Percentiles rank a stretch among this genome's conserved stretches.
These are phyloP conservation scores for Planiliza haematocheilus DNA, from an alignment of 2,113 vertebrate species.

Conservation along the genomic window DNA sequence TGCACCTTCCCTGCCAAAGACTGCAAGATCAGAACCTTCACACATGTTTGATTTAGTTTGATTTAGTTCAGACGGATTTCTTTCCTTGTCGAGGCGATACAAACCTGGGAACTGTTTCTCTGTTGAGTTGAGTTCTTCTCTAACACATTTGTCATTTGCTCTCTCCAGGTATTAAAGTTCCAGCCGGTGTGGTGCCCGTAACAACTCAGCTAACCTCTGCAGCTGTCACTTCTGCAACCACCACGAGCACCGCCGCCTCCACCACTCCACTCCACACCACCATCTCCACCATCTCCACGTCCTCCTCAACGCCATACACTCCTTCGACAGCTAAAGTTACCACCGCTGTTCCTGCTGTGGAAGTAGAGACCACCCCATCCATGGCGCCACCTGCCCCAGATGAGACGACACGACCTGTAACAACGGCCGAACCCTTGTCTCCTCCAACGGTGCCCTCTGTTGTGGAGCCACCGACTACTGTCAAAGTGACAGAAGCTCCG, in stretches of 20 bases:
- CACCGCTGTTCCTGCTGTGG: neutral
- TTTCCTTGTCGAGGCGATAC: too few relatives aligned
- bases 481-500: constrained; percentile 47
- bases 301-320: constrained; percentile 25
- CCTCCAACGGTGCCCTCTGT: constrained; percentile 13
- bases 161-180: constrained; percentile 87
- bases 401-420: neutral
- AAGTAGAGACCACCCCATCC: constrained; percentile 17
- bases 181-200: constrained; percentile 57
- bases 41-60: too few relatives aligned
- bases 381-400: neutral
- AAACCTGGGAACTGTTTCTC: neutral
- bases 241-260: constrained; percentile 27
- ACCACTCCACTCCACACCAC: constrained; percentile 9
- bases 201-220: constrained; percentile 46
- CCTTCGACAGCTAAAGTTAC: constrained; percentile 25
- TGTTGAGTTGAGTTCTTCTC: constrained; percentile 25
- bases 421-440: constrained; percentile 24
- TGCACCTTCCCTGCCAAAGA: too few relatives aligned
- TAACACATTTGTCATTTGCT: constrained; percentile 62
- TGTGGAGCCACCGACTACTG: constrained; percentile 54
- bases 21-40: too few relatives aligned
- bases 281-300: constrained; percentile 1
- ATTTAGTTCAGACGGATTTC: too few relatives aligned
- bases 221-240: constrained; percentile 54